phyloP scores from a whole-genome alignment of 2,888 invertebrate species.

The Frankliniella intonsa region DNA sequence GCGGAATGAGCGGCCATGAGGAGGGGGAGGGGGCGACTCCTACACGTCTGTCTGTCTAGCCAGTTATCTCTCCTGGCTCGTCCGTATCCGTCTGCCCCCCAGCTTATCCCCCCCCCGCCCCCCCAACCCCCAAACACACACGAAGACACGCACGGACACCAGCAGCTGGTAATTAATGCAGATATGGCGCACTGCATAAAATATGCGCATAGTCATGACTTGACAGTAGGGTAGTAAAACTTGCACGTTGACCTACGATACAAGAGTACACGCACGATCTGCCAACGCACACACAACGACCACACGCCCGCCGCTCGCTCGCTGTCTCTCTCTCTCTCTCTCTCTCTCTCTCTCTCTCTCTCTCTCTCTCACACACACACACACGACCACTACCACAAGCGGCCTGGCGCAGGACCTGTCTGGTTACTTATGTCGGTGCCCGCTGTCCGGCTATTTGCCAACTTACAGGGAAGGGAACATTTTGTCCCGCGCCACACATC shows the following conservation, averaged over 20 bases:
- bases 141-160: neutral
- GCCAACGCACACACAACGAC: neutral
- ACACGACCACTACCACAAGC: neutral
- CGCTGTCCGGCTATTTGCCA: constrained; percentile 20
- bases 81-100: too few species aligned
- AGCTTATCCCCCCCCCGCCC: too few species aligned
- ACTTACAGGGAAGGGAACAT: neutral
- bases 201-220: neutral
- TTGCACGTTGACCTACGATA: neutral
- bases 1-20: neutral
- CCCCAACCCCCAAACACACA: too few species aligned
- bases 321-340: neutral
- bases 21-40: neutral
- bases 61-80: too few species aligned
- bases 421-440: constrained; percentile 6
- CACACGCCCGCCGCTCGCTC: neutral
- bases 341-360: neutral
- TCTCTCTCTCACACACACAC: constrained; percentile 1
- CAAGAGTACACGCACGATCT: neutral
- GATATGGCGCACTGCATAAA: neutral
- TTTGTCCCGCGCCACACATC: neutral
- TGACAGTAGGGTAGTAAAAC: neutral
- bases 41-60: neutral
- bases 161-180: neutral
- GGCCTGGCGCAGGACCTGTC: neutral